phyloP scores from a whole-genome alignment of 2,797 vertebrate genomes.

The Clamator glandarius region DNA sequence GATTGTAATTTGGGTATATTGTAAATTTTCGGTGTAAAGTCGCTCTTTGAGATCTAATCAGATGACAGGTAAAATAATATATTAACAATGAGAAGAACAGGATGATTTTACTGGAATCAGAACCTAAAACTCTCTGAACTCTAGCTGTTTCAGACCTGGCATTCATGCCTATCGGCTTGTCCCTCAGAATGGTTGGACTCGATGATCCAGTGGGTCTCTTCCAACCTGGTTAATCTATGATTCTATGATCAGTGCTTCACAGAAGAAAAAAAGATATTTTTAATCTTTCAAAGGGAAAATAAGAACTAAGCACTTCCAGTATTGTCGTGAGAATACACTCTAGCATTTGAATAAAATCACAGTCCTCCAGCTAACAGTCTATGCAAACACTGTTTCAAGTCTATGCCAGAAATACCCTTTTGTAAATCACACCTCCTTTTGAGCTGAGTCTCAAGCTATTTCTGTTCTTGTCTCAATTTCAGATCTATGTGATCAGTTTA shows the following conservation, averaged over 20 bases:
- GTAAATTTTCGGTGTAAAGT: not conserved
- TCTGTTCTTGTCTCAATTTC: conserved; percentile 72
- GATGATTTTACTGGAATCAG: not conserved
- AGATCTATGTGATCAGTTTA: conserved; percentile 97
- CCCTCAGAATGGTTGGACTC: too few species aligned
- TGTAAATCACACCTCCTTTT: conserved; percentile 49
- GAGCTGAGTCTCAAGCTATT: conserved; percentile 37
- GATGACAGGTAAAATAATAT: not conserved
- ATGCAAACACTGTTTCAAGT: conserved; percentile 68
- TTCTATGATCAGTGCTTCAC: not conserved
- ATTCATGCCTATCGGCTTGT: not conserved
- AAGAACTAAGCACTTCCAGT: not conserved
- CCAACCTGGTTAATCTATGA: too few species aligned
- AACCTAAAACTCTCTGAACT: not conserved
- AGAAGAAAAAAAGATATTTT: not conserved
- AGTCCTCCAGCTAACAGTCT: conserved; percentile 18
- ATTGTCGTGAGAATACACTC: conserved; percentile 13
- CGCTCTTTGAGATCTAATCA: not conserved
- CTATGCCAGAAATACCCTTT: conserved; percentile 52
- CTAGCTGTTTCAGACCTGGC: not conserved
- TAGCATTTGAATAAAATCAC: conserved; percentile 20
- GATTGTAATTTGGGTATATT: not conserved
- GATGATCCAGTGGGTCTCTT: too few species aligned
- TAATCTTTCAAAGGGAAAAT: not conserved
- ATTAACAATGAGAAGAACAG: not conserved